Conservation (phyloP, 2,888 invertebrate species). For the Drosophila meridionalis region DNA sequence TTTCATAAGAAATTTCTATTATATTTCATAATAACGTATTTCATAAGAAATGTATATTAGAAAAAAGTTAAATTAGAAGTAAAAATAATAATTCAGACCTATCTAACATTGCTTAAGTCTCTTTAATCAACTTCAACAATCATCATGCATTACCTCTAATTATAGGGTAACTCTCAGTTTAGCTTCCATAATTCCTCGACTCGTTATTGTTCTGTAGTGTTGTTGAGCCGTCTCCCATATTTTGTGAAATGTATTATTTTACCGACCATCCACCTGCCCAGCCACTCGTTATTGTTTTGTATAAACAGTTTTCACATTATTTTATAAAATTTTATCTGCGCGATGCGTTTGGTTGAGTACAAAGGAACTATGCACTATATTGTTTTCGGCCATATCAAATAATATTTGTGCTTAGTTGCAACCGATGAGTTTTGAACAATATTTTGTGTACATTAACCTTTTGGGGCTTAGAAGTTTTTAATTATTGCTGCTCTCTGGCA, state of each 20-base stretch:
- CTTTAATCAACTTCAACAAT: neutral
- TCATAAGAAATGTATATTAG: too few species aligned
- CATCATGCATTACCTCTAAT: too few species aligned
- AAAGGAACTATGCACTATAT: slow-evolving; percentile 17
- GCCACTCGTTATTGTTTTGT: slow-evolving; percentile 7
- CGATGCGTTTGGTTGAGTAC: slow-evolving; percentile 12
- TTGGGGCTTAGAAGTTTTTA: slow-evolving; percentile 20
- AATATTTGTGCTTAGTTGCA: slow-evolving; percentile 22
- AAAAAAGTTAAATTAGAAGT: too few species aligned
- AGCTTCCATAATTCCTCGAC: neutral
- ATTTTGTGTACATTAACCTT: slow-evolving; percentile 46
- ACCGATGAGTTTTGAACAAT: slow-evolving; percentile 38
- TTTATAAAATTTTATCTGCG: slow-evolving; percentile 29
- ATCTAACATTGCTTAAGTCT: neutral
- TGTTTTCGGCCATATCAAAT: slow-evolving; percentile 32
- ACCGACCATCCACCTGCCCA: neutral
- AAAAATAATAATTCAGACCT: too few species aligned
- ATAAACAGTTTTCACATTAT: slow-evolving; percentile 42
- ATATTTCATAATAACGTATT: too few species aligned
- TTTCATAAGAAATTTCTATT: too few species aligned
- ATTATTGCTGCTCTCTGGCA: slow-evolving; percentile 35
- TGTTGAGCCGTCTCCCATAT: neutral
- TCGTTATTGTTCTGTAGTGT: neutral
- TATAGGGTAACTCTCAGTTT: neutral
- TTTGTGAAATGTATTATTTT: slow-evolving; percentile 9